Percentiles rank a stretch among this genome's conserved stretches.
Conservation (phyloP, 1,140 invertebrate species). For the Dreissena polymorpha region DNA sequence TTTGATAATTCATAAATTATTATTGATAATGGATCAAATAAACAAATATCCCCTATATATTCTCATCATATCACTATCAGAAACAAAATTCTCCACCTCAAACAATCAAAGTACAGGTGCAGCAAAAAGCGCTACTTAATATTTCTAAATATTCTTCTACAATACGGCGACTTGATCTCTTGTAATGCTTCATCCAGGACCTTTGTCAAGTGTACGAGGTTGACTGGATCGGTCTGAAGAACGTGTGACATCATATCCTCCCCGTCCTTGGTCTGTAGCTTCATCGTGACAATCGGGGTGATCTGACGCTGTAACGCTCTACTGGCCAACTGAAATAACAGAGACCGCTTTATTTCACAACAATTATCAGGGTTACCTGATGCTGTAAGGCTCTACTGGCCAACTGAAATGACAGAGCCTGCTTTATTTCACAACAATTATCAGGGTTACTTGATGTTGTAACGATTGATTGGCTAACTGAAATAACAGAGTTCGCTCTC, state of each 20-base stretch:
- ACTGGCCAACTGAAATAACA: constrained; percentile 81
- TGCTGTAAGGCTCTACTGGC: neutral
- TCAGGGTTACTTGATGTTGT: too few species aligned
- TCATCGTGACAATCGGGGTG: constrained; percentile 82
- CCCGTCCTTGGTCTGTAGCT: constrained; percentile 80
- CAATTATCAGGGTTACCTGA: neutral
- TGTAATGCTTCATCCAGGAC: constrained; percentile 83
- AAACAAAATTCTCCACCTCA: too few species aligned
- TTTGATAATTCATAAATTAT: too few species aligned
- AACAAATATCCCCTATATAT: too few species aligned
- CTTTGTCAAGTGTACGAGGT: constrained; percentile 83
- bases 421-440: too few species aligned
- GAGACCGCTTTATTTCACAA: neutral
- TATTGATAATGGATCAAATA: too few species aligned
- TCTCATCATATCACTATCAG: too few species aligned
- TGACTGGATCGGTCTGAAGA: constrained; percentile 84
- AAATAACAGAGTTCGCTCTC: too few species aligned
- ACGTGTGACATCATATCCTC: constrained; percentile 75
- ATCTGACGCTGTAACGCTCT: constrained; percentile 82
- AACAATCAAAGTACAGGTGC: too few species aligned
- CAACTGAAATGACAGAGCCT: too few species aligned
- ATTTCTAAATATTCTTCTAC: constrained; percentile 76
- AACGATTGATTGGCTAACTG: too few species aligned
- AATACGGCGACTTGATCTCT: constrained; percentile 82
- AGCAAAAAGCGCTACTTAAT: constrained; percentile 62